Evolutionary conservation across 1,140 invertebrate species (phyloP), one percentile per base, ranked within the genome.

Genomic region (Anagrus nilaparvatae): DNA sequence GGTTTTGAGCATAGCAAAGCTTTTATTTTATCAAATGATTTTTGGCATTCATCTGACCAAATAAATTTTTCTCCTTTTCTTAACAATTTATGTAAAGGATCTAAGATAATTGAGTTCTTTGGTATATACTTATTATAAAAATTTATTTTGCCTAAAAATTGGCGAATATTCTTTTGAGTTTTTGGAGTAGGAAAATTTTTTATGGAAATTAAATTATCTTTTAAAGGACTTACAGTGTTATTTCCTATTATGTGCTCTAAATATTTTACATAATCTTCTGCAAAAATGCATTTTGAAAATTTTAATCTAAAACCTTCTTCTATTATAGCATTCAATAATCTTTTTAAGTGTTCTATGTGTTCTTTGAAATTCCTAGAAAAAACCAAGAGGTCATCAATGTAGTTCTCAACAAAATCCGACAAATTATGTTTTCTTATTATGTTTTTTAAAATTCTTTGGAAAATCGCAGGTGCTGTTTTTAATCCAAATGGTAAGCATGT

Each of bases 391-490:
- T 50, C 43, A 25, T 50, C 49, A 44, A 50, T 53, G 47, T 39
- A 55, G 41, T 46, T 53, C 9, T 45, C 38, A 25, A 43, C 19
- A 35, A 48, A 58, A 3, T 40, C 27, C 28, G 30, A 27, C n/a
- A 55, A 24, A n/a, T 51, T 47, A 29, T 56, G 20, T 43, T 51
- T 52, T 48, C 43, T 49, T 17, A 54, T 35, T 16, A 54, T 51
- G 27, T 35, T 51, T 10, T n/a, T 25, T 13, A 50, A 44, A 13
- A 49, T 49, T 41, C 36, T 49, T 30, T 49, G n/a, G n/a, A n/a
- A n/a, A n/a, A n/a, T n/a, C n/a, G n/a, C n/a, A n/a, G n/a, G n/a
- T n/a, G n/a, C n/a, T n/a, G n/a, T n/a, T n/a, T n/a, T n/a, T n/a
- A n/a, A n/a, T n/a, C n/a, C n/a, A n/a, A n/a, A n/a, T n/a, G n/a